phyloP scores from a whole-genome alignment of 2,888 invertebrate genomes.

The Thyatira batis region DNA sequence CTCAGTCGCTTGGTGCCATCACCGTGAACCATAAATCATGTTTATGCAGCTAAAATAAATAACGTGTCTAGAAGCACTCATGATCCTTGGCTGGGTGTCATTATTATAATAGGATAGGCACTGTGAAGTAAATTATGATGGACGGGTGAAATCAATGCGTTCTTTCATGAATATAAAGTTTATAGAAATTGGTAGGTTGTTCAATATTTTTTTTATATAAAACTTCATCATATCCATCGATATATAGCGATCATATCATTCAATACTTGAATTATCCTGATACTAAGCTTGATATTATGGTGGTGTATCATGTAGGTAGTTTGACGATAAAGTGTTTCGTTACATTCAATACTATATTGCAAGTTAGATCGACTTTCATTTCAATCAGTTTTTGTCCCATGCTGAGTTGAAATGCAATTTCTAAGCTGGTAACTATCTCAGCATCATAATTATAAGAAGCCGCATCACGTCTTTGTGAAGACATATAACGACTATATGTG shows the following conservation, averaged over 20 bases:
- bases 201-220: too few species aligned
- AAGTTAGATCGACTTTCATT: slow-evolving; percentile 16
- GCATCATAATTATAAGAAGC: slow-evolving; percentile 30
- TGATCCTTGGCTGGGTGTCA: slow-evolving; percentile 30
- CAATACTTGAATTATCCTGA: neutral
- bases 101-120: slow-evolving; percentile 41
- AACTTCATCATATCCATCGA: too few species aligned
- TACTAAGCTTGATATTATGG: neutral
- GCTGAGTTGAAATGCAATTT: slow-evolving; percentile 16
- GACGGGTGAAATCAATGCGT: slow-evolving; percentile 35
- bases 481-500: slow-evolving; percentile 11
- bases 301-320: too few species aligned
- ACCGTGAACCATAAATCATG: slow-evolving; percentile 33
- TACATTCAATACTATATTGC: slow-evolving; percentile 4
- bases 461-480: slow-evolving; percentile 32
- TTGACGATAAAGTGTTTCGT: neutral
- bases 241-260: too few species aligned
- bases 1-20: slow-evolving; percentile 14
- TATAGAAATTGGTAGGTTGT: too few species aligned
- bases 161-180: slow-evolving; percentile 8
- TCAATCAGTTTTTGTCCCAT: slow-evolving; percentile 18
- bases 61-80: slow-evolving; percentile 18
- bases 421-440: slow-evolving; percentile 15
- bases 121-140: slow-evolving; percentile 38
- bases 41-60: slow-evolving; percentile 33